Percentiles rank a stretch among this genome's conserved stretches.
These are phyloP conservation scores for Noctilio leporinus DNA, from an alignment of 2,113 vertebrate species.

Conservation along the genomic window DNA sequence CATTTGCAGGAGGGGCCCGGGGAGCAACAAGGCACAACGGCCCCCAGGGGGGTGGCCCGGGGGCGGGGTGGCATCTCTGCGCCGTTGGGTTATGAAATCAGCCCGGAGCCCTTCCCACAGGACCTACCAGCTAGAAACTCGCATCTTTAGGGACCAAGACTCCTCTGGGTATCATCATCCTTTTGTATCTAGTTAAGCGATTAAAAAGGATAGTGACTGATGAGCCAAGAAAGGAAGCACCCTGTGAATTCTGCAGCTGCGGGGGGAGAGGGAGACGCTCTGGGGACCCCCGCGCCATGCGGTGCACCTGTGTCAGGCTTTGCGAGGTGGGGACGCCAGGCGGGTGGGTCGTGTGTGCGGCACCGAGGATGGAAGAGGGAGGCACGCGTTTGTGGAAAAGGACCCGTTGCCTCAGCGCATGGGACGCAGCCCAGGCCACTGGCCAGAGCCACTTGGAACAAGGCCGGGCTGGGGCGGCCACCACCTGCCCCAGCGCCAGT, in stretches of 20 bases:
- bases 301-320: not conserved
- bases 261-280: not conserved
- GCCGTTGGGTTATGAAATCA: too few species aligned
- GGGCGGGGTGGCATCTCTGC: rapidly evolving
- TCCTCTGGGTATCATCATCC: too few species aligned
- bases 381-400: not conserved
- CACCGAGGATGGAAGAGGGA: not conserved
- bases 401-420: not conserved
- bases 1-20: not conserved
- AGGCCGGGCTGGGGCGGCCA: too few species aligned
- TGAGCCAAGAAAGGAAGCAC: not conserved
- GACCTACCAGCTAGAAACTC: not conserved
- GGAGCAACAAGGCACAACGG: rapidly evolving
- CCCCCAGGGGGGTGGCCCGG: rapidly evolving
- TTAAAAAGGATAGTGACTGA: not conserved
- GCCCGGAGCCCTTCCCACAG: too few species aligned
- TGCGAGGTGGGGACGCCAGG: not conserved
- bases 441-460: rapidly evolving
- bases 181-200: not conserved
- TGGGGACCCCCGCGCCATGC: too few species aligned
- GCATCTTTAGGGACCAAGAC: not conserved
- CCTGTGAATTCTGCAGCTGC: not conserved
- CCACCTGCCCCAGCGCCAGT: too few species aligned
- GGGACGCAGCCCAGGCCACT: too few species aligned
- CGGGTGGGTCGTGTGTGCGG: not conserved